phyloP scores from a whole-genome alignment of 2,888 invertebrate genomes.

The Leptothorax acervorum region DNA sequence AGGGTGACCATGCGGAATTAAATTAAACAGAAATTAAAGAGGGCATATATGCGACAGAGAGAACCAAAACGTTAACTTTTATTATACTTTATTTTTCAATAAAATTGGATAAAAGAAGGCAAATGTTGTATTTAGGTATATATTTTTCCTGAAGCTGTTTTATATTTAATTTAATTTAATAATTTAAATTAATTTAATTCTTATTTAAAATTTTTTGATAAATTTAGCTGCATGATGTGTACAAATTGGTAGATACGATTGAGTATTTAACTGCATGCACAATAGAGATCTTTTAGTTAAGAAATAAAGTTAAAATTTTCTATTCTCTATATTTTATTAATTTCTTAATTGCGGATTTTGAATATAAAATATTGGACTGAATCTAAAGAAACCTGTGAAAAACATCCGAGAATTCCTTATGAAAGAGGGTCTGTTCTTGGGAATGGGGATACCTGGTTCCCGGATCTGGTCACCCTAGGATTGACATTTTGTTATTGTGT shows the following conservation, averaged over 20 bases:
- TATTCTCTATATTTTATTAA: not conserved
- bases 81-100: not conserved
- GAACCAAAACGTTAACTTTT: not conserved
- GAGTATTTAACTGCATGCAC: too few species aligned
- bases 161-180: not conserved
- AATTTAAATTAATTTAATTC: too few species aligned
- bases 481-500: not conserved
- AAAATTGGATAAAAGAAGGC: not conserved
- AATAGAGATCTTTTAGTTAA: too few species aligned
- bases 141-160: not conserved
- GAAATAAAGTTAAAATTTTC: too few species aligned
- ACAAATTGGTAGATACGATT: too few species aligned
- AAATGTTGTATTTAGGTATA: not conserved
- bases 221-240: too few species aligned
- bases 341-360: not conserved
- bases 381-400: conserved; percentile 4
- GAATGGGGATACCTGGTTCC: not conserved
- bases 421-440: not conserved
- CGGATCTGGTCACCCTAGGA: conserved; percentile 26
- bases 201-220: too few species aligned
- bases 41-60: too few species aligned
- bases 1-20: conserved; percentile 34
- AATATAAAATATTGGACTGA: not conserved
- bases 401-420: not conserved
- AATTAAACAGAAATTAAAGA: not conserved